Evolutionary conservation across 2,888 invertebrate genomes (phyloP).

Genomic region (Choristoneura rosaceana): DNA sequence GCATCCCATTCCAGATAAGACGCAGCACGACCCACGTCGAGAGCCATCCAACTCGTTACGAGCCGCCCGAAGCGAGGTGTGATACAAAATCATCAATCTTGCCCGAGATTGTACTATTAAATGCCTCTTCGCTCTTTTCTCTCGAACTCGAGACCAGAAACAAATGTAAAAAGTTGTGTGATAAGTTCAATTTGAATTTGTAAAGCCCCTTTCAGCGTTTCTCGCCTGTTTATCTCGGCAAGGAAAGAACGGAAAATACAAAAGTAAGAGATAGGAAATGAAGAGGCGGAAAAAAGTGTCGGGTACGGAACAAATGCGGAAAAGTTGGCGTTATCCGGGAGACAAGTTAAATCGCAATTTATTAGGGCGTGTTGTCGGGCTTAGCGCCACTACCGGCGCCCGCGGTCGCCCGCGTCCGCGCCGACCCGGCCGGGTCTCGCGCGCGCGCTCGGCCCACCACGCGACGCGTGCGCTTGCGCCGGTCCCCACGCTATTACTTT

Average conservation of each 20-base stretch:
- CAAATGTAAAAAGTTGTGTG: conserved; percentile 86
- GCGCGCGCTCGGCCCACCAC: conserved; percentile 44
- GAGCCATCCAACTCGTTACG: conserved; percentile 82
- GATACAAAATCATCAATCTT: conserved; percentile 86
- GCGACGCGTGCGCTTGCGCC: conserved; percentile 42
- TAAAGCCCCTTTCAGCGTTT: conserved; percentile 85
- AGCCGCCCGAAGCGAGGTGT: conserved; percentile 85
- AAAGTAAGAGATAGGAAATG: conserved; percentile 86
- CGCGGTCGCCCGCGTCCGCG: conserved; percentile 52
- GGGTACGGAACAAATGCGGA: conserved; percentile 83
- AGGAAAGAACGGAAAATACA: conserved; percentile 84
- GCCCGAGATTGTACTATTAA: conserved; percentile 85
- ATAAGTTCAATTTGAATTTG: conserved; percentile 86
- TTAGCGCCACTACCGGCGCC: conserved; percentile 56
- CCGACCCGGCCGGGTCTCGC: conserved; percentile 42
- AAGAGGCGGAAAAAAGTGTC: conserved; percentile 86
- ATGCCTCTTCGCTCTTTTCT: conserved; percentile 84
- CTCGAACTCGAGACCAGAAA: conserved; percentile 84
- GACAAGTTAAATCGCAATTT: conserved; percentile 86
- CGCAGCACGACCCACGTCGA: conserved; percentile 82
- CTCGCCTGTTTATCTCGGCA: conserved; percentile 85
- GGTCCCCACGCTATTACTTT: conserved; percentile 48
- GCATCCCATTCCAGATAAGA: conserved; percentile 84
- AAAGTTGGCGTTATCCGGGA: conserved; percentile 85
- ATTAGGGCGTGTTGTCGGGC: conserved; percentile 82